A percentile compares a stretch with the other conserved stretches of the same genome.
Evolutionary conservation across 2,888 invertebrate genomes (phyloP).

Genomic region (Nemotelus nigrinus): DNA sequence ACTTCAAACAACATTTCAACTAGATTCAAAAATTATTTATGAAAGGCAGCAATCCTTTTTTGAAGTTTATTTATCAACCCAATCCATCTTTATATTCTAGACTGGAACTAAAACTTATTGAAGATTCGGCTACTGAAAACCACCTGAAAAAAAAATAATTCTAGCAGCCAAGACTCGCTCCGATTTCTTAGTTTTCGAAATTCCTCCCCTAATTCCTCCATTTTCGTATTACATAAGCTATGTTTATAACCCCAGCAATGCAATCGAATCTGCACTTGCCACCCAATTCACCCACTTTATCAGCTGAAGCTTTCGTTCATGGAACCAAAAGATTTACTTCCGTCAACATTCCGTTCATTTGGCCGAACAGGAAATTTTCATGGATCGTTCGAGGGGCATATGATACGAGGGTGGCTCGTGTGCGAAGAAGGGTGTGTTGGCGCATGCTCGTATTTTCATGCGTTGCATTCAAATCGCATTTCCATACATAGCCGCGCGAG

Average conservation of each 20-base stretch:
- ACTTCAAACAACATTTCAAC: too few relatives aligned
- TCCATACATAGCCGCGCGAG: neutral
- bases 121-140: too few relatives aligned
- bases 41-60: too few relatives aligned
- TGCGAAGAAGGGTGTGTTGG: constrained; percentile 33
- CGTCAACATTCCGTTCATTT: constrained; percentile 36
- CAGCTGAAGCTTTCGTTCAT: constrained; percentile 41
- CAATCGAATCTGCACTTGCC: constrained; percentile 8
- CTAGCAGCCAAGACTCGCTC: constrained; percentile 6
- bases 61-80: too few relatives aligned
- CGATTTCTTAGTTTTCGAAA: constrained; percentile 17
- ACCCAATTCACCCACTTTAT: constrained; percentile 29
- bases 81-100: too few relatives aligned
- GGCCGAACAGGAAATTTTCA: constrained; percentile 15
- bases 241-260: constrained; percentile 22
- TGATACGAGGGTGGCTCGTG: neutral
- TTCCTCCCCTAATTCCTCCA: neutral
- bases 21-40: too few relatives aligned
- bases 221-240: constrained; percentile 29
- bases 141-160: neutral
- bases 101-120: too few relatives aligned
- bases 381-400: neutral
- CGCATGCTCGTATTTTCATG: constrained; percentile 32
- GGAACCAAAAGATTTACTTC: constrained; percentile 31
- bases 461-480: constrained; percentile 27